Conservation (phyloP, 2,113 vertebrate species). For the Thryonomys swinderianus region DNA sequence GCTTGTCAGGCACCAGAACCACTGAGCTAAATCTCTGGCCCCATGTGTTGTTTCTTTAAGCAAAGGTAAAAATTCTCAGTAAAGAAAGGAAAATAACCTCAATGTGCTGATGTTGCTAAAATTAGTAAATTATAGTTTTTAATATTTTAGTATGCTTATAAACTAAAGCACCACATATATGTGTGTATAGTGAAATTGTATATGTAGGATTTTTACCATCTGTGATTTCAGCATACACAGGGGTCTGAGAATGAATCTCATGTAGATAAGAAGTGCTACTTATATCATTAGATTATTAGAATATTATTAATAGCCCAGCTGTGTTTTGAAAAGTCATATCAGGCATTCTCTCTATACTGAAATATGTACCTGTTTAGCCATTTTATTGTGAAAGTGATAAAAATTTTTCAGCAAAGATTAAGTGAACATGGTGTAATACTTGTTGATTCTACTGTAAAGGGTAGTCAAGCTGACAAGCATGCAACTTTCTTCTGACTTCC, state of each 20-base stretch:
- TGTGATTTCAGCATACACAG: not conserved
- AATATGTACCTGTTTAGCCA: not conserved
- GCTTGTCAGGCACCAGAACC: too few relatives aligned
- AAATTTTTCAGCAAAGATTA: not conserved
- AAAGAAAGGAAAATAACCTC: not conserved
- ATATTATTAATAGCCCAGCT: not conserved
- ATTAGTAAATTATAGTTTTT: not conserved
- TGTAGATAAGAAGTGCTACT: not conserved
- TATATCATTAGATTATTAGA: not conserved
- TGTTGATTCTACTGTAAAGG: not conserved
- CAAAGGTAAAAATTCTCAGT: not conserved
- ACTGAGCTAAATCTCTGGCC: too few relatives aligned
- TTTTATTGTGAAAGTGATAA: not conserved
- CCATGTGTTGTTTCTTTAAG: not conserved
- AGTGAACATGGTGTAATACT: not conserved
- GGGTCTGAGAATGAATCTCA: not conserved
- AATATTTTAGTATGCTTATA: not conserved
- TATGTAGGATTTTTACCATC: not conserved
- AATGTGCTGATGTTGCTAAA: not conserved
- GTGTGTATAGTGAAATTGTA: not conserved
- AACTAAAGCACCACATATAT: not conserved
- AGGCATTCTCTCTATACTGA: not conserved
- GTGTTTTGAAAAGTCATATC: not conserved
- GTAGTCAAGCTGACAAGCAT: not conserved
- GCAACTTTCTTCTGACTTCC: not conserved